Conservation (phyloP, 2,797 vertebrate genomes). For the Sarcophilus harrisii region DNA sequence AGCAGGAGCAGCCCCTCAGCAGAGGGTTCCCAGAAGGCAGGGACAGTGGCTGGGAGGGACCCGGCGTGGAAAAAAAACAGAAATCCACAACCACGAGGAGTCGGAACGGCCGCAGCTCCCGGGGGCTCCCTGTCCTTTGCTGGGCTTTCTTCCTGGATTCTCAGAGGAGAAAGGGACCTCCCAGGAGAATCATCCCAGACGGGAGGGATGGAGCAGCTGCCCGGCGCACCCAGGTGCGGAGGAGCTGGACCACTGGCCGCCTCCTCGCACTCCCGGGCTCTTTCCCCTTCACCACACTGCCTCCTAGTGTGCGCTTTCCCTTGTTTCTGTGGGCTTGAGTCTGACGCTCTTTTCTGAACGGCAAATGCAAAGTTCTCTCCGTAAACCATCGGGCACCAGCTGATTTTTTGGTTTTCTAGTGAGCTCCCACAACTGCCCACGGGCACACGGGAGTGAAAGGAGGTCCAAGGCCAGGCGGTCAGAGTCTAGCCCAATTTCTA, state of each 20-base stretch:
- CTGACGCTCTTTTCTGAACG: background rate
- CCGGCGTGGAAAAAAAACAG: background rate
- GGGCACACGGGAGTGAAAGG: background rate
- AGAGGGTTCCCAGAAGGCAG: background rate
- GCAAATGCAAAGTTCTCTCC: background rate
- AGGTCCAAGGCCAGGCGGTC: background rate
- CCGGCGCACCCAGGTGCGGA: background rate
- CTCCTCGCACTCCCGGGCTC: background rate
- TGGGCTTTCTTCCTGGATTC: background rate
- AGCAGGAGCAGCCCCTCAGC: background rate
- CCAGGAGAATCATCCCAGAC: background rate
- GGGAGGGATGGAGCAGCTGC: conserved; percentile 34
- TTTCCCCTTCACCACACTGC: background rate
- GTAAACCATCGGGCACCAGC: background rate
- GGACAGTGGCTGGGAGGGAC: background rate
- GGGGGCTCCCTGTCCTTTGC: background rate
- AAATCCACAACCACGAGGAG: background rate
- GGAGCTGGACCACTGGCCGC: background rate
- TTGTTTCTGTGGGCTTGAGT: background rate
- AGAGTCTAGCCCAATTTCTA: background rate
- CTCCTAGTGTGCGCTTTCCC: background rate
- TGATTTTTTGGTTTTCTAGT: background rate
- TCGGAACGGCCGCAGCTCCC: no score
- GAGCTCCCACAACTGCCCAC: background rate
- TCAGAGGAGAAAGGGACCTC: background rate